Evolutionary conservation across 2,797 vertebrate species (phyloP).

Genomic region (Amphiprion clarkii): DNA sequence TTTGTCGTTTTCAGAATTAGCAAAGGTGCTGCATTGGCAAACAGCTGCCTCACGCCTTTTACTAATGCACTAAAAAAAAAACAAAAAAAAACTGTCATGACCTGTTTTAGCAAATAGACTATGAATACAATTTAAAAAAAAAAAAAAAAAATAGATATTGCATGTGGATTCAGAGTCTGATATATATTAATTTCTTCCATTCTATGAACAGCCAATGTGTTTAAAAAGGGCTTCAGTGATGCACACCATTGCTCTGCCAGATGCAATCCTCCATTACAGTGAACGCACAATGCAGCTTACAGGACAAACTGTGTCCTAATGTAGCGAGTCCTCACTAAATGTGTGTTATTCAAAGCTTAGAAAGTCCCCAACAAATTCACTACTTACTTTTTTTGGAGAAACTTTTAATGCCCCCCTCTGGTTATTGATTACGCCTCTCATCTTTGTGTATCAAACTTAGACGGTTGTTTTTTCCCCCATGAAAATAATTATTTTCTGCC

Average conservation of each 20-base stretch:
- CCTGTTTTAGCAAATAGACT: neutral
- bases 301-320: neutral
- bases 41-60: neutral
- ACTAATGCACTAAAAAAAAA: neutral
- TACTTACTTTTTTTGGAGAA: no score
- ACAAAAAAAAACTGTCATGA: neutral
- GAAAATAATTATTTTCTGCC: no score
- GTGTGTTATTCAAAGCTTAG: neutral
- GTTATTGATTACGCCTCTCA: no score
- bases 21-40: neutral
- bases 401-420: no score
- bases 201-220: neutral
- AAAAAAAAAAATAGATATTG: neutral
- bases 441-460: no score
- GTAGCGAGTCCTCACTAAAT: neutral
- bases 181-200: neutral
- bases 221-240: neutral
- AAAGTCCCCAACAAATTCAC: no score
- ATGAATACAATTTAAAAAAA: neutral
- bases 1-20: neutral
- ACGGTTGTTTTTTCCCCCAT: no score
- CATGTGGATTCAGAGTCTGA: neutral
- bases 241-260: neutral
- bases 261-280: neutral
- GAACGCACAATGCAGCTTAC: neutral